These are phyloP conservation scores for Pterocles burchelli DNA, from an alignment of 2,113 vertebrate species.

Conservation along the genomic window DNA sequence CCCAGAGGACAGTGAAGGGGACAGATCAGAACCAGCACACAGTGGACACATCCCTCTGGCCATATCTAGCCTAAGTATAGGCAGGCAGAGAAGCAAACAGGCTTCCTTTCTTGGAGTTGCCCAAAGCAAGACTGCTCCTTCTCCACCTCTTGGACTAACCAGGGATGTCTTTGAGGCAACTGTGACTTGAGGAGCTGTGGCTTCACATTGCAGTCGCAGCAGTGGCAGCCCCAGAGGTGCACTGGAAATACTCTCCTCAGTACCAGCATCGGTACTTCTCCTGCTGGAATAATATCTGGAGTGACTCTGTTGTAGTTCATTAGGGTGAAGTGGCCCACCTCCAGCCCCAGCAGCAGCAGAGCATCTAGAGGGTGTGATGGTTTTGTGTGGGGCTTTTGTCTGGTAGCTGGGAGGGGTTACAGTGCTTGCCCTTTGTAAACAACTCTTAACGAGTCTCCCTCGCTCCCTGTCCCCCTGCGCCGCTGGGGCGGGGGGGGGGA, in stretches of 20 bases:
- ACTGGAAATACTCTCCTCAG: not conserved
- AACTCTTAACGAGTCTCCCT: too few species aligned
- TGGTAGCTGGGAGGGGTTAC: too few species aligned
- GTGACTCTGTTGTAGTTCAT: not conserved
- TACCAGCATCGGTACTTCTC: not conserved
- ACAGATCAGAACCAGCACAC: not conserved
- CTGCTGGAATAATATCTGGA: not conserved
- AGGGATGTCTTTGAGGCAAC: not conserved
- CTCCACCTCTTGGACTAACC: not conserved
- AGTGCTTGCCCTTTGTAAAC: too few species aligned
- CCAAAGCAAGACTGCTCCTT: not conserved
- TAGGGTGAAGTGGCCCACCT: not conserved
- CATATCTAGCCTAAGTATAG: not conserved
- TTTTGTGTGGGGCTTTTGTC: too few species aligned
- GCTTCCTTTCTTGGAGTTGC: not conserved
- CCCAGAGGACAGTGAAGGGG: not conserved
- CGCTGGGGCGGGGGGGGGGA: too few species aligned
- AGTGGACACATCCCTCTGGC: not conserved
- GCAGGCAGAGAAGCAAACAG: not conserved
- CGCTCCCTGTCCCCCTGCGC: too few species aligned
- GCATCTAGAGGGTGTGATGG: not conserved
- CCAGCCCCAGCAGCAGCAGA: not conserved
- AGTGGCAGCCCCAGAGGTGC: not conserved
- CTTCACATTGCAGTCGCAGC: not conserved
- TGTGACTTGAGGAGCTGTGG: not conserved